Evolutionary conservation across 2,797 vertebrate genomes (phyloP), one percentile per base, ranked within the genome.

Genomic region (Trematomus bernacchii): DNA sequence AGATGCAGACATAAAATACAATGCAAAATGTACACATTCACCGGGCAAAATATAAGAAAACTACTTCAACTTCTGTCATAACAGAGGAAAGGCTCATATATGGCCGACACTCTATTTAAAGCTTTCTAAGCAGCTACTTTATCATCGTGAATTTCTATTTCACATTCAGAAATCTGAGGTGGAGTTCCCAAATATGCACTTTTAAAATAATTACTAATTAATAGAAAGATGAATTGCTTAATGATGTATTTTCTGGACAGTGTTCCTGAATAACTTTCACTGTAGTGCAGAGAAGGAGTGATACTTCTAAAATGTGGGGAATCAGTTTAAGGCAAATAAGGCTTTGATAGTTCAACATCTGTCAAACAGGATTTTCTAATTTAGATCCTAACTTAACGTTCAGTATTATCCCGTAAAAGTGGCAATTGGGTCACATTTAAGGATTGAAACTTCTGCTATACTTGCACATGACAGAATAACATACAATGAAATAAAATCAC

Each of bases 261-360:
- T 14, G 19, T 12, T 64, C 27, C 18, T 6, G 12, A 42, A 14
- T 15, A 33, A 53, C 48, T 5, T 14, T 23, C 9, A 3, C 13
- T 42, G 40, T 42, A 27, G 33, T 37, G 7, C 3, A 27, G 27
- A 33, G 48, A 51, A 30, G 23, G 27, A 12, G 50, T 69, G 59
- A 52, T 18, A 50, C 60, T 68, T 12, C 14, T 33, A 3, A 12
- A n/a, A 7, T 66, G 16, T 50, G 72, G 6, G 16, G 42, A 30
- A 19, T 57, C 13, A 0, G 19, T 66, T 82, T 84, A 84, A 84
- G 76, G 76, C 76, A 66, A 69, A 37, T 46, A 37, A 72, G 66
- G 61, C 40, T 66, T 55, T 27, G 7, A 70, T 23, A 50, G 43
- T 3, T 58, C 6, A 13, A 44, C n/a, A 42, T 46, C 23, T 63